Conservation (phyloP, 2,797 vertebrate genomes). For the Rhodeus uyekii region DNA sequence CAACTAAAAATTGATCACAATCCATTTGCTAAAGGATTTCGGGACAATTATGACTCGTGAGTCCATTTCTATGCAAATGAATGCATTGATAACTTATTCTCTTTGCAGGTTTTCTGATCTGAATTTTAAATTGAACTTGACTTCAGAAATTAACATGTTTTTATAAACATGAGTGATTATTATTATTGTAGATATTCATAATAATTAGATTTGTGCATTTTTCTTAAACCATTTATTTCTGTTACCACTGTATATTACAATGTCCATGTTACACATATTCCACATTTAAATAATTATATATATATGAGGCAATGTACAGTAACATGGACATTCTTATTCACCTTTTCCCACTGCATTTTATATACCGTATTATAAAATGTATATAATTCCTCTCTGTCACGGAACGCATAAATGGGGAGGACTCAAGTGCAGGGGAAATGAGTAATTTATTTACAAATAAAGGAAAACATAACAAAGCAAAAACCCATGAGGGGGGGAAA, state of each 20-base stretch:
- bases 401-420: no score
- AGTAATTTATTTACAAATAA: no score
- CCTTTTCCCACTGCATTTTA: no score
- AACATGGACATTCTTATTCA: not conserved
- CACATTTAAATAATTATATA: not conserved
- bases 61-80: conserved; percentile 57
- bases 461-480: no score
- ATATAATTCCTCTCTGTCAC: no score
- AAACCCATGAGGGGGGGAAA: no score
- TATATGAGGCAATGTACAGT: not conserved
- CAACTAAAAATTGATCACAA: conserved; percentile 99
- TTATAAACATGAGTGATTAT: not conserved
- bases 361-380: no score
- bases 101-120: not conserved
- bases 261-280: not conserved
- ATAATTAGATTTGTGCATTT: not conserved
- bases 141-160: not conserved
- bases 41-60: conserved; percentile 99
- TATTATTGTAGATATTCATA: not conserved
- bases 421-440: no score
- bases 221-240: not conserved
- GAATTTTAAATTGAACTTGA: not conserved
- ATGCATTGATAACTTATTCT: conserved; percentile 6
- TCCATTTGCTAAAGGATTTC: conserved; percentile 99
- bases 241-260: not conserved